Conservation (phyloP, 1,140 invertebrate species). For the Drosophila rhopaloa region DNA sequence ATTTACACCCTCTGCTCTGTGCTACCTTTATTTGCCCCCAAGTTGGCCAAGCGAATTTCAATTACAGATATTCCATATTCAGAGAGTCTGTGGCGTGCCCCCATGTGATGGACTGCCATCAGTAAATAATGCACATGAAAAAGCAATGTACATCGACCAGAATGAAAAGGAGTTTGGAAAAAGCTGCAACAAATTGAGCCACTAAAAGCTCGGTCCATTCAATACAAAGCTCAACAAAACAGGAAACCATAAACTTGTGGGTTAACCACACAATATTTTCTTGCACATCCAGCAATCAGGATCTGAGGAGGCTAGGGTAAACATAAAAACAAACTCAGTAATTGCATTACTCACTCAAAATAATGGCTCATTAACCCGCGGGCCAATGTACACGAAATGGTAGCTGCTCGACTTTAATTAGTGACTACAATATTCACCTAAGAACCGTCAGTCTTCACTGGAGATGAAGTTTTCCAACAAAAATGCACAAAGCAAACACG, state of each 20-base stretch:
- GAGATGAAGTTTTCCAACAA: neutral
- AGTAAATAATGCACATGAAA: constrained; percentile 38
- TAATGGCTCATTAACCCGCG: constrained; percentile 55
- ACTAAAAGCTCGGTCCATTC: constrained; percentile 25
- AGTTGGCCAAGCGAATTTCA: constrained; percentile 34
- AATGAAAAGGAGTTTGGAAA: constrained; percentile 2
- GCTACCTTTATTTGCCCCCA: neutral
- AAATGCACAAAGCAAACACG: neutral
- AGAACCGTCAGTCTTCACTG: constrained; percentile 6
- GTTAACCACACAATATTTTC: constrained; percentile 17
- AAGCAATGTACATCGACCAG: constrained; percentile 4
- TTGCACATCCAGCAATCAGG: constrained; percentile 15
- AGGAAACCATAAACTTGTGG: constrained; percentile 29
- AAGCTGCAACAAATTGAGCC: constrained; percentile 31
- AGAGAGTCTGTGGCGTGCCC: constrained; percentile 21
- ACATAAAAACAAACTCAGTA: constrained; percentile 40
- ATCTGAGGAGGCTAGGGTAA: neutral
- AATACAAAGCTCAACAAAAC: constrained; percentile 14
- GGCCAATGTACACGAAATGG: constrained; percentile 11
- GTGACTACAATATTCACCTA: constrained; percentile 10
- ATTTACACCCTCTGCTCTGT: constrained; percentile 7
- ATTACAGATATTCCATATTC: constrained; percentile 49
- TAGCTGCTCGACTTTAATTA: constrained; percentile 32
- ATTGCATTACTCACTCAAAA: constrained; percentile 67
- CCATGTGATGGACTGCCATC: constrained; percentile 36